phyloP scores from a whole-genome alignment of 2,888 invertebrate species.

The Rotaria magnacalcarata region DNA sequence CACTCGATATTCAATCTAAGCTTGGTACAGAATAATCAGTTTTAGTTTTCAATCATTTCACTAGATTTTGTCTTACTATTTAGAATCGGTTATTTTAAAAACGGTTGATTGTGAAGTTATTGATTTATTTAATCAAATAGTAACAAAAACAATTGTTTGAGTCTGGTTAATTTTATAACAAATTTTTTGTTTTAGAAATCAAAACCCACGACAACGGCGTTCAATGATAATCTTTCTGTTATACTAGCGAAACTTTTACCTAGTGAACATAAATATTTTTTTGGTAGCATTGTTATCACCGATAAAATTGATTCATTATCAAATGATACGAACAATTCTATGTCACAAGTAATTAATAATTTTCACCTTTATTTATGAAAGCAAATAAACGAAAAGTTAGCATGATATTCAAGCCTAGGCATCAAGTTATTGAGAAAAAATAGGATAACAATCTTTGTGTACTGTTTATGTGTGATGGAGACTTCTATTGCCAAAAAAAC shows the following conservation, averaged over 20 bases:
- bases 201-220: neutral
- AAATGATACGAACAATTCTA: neutral
- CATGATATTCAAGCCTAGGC: no score
- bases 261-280: constrained; percentile 3
- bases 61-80: neutral
- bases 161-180: neutral
- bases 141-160: neutral
- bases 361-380: no score
- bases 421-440: no score
- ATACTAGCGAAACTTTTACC: neutral
- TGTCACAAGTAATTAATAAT: neutral
- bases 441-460: no score
- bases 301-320: constrained; percentile 16
- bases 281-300: neutral
- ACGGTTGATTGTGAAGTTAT: constrained; percentile 1
- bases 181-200: neutral
- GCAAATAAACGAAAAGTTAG: no score
- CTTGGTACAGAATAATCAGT: neutral
- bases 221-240: neutral
- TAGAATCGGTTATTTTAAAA: constrained; percentile 13
- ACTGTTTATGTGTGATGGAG: no score
- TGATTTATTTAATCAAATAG: constrained; percentile 19
- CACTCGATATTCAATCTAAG: neutral
- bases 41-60: neutral
- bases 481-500: no score